Evolutionary conservation across 2,797 vertebrate species (phyloP), one percentile per base, ranked within the genome.

Genomic region (Poeciliopsis paucimaculata): DNA sequence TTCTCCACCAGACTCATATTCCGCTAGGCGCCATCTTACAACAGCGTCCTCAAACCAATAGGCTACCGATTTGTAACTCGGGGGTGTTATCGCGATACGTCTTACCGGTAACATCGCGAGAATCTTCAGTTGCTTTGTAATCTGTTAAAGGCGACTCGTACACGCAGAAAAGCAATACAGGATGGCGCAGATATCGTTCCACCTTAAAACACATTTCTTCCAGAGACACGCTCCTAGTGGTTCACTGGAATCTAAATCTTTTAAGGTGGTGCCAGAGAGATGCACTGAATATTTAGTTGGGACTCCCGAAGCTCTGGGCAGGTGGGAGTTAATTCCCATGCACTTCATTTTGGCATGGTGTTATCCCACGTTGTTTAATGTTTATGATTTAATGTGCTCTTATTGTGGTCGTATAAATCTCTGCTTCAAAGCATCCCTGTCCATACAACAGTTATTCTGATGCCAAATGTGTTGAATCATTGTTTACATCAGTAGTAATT

Each of bases 11-110:
- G 91, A 95, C 95, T 97, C 95, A 97, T 96, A 97, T 96, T 96
- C 97, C 96, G 90, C 94, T 96, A 92, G 95, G 96, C 97, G 97
- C 97, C 97, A 98, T 98, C 96, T 98, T 98, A 98, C 96, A 97
- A 96, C 97, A 95, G 93, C 93, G 86, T 86, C 90, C 72, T 82
- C 78, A 88, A 94, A 94, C 97, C 97, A 98, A 98, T 98, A 89
- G 76, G 89, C 77, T 79, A 84, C 85, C 81, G 86, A 82, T 57
- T 74, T 78, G 87, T 68, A 26, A 55, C 51, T 83, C 79, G 6
- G 49, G 0, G 18, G 2, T 13, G 46, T 20, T 94, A 78, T 96
- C 97, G 96, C 97, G 97, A 91, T 88, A 92, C 75, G 89, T 41
- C 41, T 15, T 0, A 5, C 0, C 0, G 46, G 31, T 91, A 81